These are phyloP conservation scores for Agrotis ipsilon DNA, from an alignment of 2,888 invertebrate genomes.

Conservation along the genomic window DNA sequence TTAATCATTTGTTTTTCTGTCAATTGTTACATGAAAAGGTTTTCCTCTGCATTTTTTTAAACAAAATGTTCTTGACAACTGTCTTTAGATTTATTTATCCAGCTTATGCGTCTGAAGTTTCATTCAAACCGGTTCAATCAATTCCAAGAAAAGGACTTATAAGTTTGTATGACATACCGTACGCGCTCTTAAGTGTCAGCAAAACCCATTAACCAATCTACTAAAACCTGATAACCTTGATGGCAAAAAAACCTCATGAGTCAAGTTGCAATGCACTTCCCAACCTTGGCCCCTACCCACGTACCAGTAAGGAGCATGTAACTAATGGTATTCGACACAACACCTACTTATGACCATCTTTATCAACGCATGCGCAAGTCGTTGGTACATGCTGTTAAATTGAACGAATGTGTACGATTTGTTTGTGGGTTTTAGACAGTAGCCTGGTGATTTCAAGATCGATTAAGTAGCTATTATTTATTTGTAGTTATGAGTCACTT, in stretches of 20 bases:
- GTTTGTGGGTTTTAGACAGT: conserved; percentile 34
- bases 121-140: too few species aligned
- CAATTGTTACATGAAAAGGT: too few species aligned
- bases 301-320: conserved; percentile 57
- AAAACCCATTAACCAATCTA: neutral
- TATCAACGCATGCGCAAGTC: conserved; percentile 68
- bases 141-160: too few species aligned
- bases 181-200: too few species aligned
- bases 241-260: conserved; percentile 25
- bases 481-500: neutral
- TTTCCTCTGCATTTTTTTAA: too few species aligned
- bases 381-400: conserved; percentile 62
- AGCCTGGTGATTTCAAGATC: neutral
- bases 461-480: neutral
- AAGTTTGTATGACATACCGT: too few species aligned
- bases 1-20: too few species aligned
- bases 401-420: conserved; percentile 57
- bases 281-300: conserved; percentile 74
- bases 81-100: too few species aligned
- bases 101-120: too few species aligned
- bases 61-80: too few species aligned
- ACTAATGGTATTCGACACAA: conserved; percentile 74
- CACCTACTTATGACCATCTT: conserved; percentile 72
- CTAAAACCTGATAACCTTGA: conserved; percentile 14
- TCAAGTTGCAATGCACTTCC: conserved; percentile 54